phyloP scores from a whole-genome alignment of 2,888 invertebrate species.

The Brassicogethes aeneus region DNA sequence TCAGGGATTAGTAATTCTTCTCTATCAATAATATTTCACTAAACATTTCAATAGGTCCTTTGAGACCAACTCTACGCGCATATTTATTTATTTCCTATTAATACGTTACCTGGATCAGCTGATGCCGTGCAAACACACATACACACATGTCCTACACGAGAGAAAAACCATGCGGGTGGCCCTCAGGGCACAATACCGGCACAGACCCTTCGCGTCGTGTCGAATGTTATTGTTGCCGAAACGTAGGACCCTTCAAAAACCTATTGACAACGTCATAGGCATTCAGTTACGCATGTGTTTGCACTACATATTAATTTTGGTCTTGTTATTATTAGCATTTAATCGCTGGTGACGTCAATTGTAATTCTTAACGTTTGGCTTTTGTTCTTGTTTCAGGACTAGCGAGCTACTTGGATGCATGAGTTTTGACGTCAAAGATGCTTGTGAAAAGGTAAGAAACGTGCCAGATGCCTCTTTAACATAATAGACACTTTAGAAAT shows the following conservation, averaged over 20 bases:
- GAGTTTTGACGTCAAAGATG: conserved; percentile 81
- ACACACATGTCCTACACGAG: too few species aligned
- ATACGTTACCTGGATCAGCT: not conserved
- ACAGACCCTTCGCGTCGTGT: not conserved
- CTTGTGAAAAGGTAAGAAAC: conserved; percentile 59
- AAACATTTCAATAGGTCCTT: too few species aligned
- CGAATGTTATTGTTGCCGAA: not conserved
- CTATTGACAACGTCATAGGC: not conserved
- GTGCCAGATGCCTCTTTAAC: not conserved
- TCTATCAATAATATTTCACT: too few species aligned
- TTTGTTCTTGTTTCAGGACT: conserved; percentile 62
- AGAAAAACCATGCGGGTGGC: conserved; percentile 3
- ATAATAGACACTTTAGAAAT: not conserved
- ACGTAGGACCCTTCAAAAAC: not conserved
- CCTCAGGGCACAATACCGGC: not conserved
- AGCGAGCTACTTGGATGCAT: conserved; percentile 92
- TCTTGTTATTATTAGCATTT: too few species aligned
- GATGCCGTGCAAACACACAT: not conserved
- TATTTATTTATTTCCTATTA: too few species aligned
- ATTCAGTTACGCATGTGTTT: not conserved
- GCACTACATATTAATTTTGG: not conserved
- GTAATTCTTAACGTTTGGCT: conserved; percentile 22
- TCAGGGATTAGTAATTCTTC: too few species aligned
- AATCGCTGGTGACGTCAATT: not conserved
- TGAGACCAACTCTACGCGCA: too few species aligned